phyloP scores from a whole-genome alignment of 2,797 vertebrate genomes.

The Gymnodraco acuticeps region DNA sequence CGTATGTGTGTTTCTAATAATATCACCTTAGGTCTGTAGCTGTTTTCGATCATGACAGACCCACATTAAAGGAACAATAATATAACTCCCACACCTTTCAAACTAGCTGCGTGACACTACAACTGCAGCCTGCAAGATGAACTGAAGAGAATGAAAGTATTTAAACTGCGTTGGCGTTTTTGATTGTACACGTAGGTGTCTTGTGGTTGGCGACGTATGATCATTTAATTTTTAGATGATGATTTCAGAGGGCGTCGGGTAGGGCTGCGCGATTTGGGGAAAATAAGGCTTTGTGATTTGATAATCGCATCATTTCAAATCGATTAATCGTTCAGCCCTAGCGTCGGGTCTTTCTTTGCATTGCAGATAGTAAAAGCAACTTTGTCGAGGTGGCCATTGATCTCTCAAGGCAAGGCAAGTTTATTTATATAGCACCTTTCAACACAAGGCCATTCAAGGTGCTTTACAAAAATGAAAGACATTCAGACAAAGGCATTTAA shows the following conservation, averaged over 20 bases:
- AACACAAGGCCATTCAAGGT: too few species aligned
- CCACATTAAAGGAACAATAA: constrained; percentile 35
- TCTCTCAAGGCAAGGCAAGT: background rate
- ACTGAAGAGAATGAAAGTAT: background rate
- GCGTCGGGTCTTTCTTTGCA: background rate
- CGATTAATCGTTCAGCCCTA: too few species aligned
- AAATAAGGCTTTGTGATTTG: too few species aligned
- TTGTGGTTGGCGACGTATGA: constrained; percentile 8
- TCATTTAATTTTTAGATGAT: constrained; percentile 25
- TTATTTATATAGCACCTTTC: too few species aligned
- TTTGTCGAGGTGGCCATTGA: constrained; percentile 9
- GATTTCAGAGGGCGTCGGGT: background rate
- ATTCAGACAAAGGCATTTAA: too few species aligned
- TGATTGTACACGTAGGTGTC: background rate
- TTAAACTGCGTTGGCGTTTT: background rate
- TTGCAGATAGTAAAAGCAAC: constrained; percentile 4
- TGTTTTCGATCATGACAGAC: constrained; percentile 27
- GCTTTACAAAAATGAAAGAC: too few species aligned
- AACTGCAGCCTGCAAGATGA: background rate
- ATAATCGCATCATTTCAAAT: too few species aligned
- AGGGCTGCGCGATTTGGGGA: background rate
- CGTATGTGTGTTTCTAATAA: constrained; percentile 6
- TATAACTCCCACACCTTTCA: constrained; percentile 2
- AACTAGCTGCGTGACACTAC: background rate
- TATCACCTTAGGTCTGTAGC: background rate